phyloP scores from a whole-genome alignment of 2,797 vertebrate genomes.

The Clarias platycephalus region DNA sequence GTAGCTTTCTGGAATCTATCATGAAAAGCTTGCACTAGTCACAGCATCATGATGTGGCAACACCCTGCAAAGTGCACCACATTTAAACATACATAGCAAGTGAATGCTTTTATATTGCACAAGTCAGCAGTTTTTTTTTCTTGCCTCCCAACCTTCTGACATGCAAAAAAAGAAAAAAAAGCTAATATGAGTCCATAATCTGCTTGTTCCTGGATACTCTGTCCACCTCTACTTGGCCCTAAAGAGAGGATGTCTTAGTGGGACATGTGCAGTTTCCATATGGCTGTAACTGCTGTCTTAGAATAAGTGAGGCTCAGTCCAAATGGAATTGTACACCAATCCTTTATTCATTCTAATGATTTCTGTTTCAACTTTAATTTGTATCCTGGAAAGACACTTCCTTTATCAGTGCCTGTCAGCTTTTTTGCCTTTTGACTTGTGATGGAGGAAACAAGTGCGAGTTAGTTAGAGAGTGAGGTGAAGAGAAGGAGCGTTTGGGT shows the following conservation, averaged over 20 bases:
- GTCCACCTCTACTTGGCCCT: slow-evolving; percentile 1
- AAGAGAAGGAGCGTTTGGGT: slow-evolving; percentile 15
- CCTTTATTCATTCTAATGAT: slow-evolving; percentile 51
- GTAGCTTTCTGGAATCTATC: not conserved
- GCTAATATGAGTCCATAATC: not conserved
- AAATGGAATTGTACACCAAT: slow-evolving; percentile 23
- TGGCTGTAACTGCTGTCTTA: slow-evolving; percentile 25
- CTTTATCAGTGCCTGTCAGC: slow-evolving; percentile 70
- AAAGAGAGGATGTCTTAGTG: slow-evolving; percentile 1
- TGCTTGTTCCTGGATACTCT: not conserved
- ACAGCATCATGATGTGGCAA: not conserved
- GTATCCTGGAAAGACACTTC: slow-evolving; percentile 60
- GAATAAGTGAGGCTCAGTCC: slow-evolving; percentile 33
- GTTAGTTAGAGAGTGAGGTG: slow-evolving; percentile 12
- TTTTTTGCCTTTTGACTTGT: slow-evolving; percentile 28
- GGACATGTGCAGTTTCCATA: not conserved
- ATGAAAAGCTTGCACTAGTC: not conserved
- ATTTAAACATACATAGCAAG: not conserved
- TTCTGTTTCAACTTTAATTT: slow-evolving; percentile 54
- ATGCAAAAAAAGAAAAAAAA: not conserved
- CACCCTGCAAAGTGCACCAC: not conserved
- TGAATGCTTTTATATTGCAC: not conserved
- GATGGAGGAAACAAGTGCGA: slow-evolving; percentile 16
- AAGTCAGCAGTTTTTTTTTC: not conserved
- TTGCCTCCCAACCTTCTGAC: not conserved